A percentile compares a stretch with the other conserved stretches of the same genome.
phyloP scores from a whole-genome alignment of 2,888 invertebrate species.

The Spatulosminthurus flaviceps region DNA sequence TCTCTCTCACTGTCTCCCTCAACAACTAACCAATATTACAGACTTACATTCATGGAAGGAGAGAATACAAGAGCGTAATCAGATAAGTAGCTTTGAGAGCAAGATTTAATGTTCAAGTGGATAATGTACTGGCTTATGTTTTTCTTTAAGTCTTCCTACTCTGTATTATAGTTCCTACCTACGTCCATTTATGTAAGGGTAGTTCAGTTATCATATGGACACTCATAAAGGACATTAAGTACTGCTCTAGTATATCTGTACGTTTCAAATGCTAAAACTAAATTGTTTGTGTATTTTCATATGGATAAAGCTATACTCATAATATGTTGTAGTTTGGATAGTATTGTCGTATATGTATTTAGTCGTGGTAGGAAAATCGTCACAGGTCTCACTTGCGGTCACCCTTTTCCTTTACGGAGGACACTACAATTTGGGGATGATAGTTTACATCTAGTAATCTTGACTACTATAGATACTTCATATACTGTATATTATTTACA shows the following conservation, averaged over 20 bases:
- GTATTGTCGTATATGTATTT: not conserved
- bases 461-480: too few relatives aligned
- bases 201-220: too few relatives aligned
- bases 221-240: too few relatives aligned
- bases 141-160: not conserved
- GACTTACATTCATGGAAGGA: constrained; percentile 11
- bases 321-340: not conserved
- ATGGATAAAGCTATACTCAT: not conserved
- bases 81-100: constrained; percentile 29
- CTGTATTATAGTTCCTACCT: too few relatives aligned
- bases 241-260: too few relatives aligned
- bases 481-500: too few relatives aligned
- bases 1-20: not conserved
- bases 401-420: not conserved
- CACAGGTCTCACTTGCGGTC: constrained; percentile 10
- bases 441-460: too few relatives aligned
- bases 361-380: too few relatives aligned
- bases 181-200: not conserved
- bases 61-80: constrained; percentile 9
- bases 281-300: too few relatives aligned
- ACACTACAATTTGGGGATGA: too few relatives aligned
- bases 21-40: constrained; percentile 14
- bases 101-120: constrained; percentile 28
- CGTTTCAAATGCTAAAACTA: too few relatives aligned
- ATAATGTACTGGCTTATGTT: constrained; percentile 8